Conservation (phyloP, 2,113 vertebrate species). For the Tenebrosternarchus preto region DNA sequence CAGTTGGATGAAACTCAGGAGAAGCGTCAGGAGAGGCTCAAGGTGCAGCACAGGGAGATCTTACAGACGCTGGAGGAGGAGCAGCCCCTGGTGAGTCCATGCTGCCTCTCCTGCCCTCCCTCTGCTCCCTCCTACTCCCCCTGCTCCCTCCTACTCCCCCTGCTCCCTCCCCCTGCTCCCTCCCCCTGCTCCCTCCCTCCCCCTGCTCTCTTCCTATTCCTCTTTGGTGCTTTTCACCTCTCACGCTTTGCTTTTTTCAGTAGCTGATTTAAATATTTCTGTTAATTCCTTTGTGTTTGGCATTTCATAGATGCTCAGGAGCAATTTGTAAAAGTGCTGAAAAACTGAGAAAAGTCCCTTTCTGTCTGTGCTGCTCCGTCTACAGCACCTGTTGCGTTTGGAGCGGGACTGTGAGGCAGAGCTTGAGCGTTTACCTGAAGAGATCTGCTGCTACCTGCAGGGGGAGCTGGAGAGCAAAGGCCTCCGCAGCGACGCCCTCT, state of each 20-base stretch:
- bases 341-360: too few species aligned
- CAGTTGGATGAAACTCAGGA: slow-evolving; percentile 85
- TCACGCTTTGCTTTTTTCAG: too few species aligned
- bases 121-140: neutral
- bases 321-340: too few species aligned
- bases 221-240: neutral
- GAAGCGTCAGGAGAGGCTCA: slow-evolving; percentile 78
- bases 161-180: neutral
- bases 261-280: too few species aligned
- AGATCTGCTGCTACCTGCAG: slow-evolving; percentile 78
- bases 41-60: slow-evolving; percentile 72
- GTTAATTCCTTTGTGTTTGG: too few species aligned
- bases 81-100: slow-evolving; percentile 73
- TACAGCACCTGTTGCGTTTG: slow-evolving; percentile 73
- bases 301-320: too few species aligned
- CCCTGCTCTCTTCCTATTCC: neutral
- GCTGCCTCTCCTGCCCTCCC: neutral
- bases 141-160: neutral
- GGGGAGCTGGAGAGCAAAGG: slow-evolving; percentile 73
- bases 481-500: slow-evolving; percentile 59
- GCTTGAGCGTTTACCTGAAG: slow-evolving; percentile 70
- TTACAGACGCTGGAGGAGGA: slow-evolving; percentile 78
- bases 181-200: neutral
- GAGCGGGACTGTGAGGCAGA: slow-evolving; percentile 72
- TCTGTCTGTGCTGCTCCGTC: neutral